Conservation (phyloP, 2,888 invertebrate species). For the Pseudococcus viburni region DNA sequence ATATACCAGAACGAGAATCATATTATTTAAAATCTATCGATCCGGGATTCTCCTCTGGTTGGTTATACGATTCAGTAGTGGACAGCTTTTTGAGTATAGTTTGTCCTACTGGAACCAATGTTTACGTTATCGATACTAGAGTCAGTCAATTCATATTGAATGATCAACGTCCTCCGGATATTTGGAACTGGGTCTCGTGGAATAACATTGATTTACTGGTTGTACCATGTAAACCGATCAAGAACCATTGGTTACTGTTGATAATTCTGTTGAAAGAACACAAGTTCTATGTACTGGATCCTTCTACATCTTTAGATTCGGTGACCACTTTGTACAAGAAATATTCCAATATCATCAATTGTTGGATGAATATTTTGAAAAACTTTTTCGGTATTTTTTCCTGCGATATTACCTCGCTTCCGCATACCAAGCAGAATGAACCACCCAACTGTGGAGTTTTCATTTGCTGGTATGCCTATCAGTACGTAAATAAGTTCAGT, state of each 20-base stretch:
- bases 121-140: constrained; percentile 26
- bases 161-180: not conserved
- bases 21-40: constrained; percentile 12
- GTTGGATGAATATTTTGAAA: constrained; percentile 39
- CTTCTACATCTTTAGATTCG: constrained; percentile 29
- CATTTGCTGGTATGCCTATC: constrained; percentile 51
- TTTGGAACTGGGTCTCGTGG: constrained; percentile 37
- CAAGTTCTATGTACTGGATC: constrained; percentile 24
- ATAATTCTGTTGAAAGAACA: constrained; percentile 39
- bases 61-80: constrained; percentile 41
- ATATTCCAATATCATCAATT: not conserved
- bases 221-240: constrained; percentile 35
- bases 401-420: constrained; percentile 30
- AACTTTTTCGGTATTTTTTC: constrained; percentile 29
- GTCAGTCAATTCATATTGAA: constrained; percentile 31
- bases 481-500: constrained; percentile 38
- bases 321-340: not conserved
- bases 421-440: constrained; percentile 38
- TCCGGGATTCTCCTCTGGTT: not conserved
- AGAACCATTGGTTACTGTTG: constrained; percentile 38
- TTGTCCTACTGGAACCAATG: constrained; percentile 26
- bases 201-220: constrained; percentile 29
- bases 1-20: not conserved
- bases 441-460: constrained; percentile 15
- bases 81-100: constrained; percentile 44